Evolutionary conservation across 2,888 invertebrate species (phyloP).

Genomic region (Sussaba pulchella): DNA sequence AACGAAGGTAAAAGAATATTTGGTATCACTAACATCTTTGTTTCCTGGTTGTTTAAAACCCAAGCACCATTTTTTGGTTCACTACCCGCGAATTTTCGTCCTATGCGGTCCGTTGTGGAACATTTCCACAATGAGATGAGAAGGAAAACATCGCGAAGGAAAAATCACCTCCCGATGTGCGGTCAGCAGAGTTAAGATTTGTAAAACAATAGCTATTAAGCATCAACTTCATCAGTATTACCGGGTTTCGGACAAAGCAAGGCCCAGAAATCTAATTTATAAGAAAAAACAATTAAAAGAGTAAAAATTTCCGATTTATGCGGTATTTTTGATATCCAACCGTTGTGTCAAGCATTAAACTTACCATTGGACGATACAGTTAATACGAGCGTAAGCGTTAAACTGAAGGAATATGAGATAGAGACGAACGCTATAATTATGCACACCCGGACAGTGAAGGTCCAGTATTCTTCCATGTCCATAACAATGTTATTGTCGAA

Average conservation of each 20-base stretch:
- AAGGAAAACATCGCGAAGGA: slow-evolving; percentile 60
- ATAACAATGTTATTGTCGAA: too few relatives aligned
- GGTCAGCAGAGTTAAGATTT: slow-evolving; percentile 57
- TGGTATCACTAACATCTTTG: background rate
- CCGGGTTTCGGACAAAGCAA: background rate
- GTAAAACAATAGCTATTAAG: slow-evolving; percentile 58
- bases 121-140: slow-evolving; percentile 60
- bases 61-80: slow-evolving; percentile 68
- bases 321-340: too few relatives aligned
- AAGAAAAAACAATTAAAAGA: too few relatives aligned
- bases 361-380: too few relatives aligned
- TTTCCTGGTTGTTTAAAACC: slow-evolving; percentile 57
- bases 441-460: too few relatives aligned
- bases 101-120: slow-evolving; percentile 61
- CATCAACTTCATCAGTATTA: slow-evolving; percentile 53
- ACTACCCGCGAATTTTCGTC: slow-evolving; percentile 61
- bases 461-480: too few relatives aligned
- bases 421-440: too few relatives aligned
- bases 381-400: too few relatives aligned
- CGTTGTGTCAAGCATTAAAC: too few relatives aligned
- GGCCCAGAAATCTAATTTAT: too few relatives aligned
- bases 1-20: slow-evolving; percentile 3
- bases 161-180: slow-evolving; percentile 48
- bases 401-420: too few relatives aligned
- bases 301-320: too few relatives aligned